phyloP scores from a whole-genome alignment of 35 echinoderm and acorn worm genomes.

The Nesometra sesokonis region DNA sequence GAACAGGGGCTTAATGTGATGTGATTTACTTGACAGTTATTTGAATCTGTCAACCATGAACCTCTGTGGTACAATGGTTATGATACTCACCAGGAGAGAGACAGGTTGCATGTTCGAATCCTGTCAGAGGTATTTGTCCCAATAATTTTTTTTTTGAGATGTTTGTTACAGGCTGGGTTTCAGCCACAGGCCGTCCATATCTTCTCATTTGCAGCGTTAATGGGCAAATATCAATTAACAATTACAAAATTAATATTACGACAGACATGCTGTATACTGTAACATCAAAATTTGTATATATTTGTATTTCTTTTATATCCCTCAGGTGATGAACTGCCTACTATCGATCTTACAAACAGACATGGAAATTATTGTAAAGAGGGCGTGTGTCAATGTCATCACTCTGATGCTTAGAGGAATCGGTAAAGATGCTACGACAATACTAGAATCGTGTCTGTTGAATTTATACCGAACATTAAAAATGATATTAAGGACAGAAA shows the following conservation, averaged over 20 bases:
- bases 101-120: too few relatives aligned
- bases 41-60: too few relatives aligned
- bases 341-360: conserved; percentile 49
- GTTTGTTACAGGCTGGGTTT: too few relatives aligned
- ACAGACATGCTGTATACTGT: background rate
- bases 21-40: too few relatives aligned
- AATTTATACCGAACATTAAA: conserved; percentile 80
- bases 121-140: too few relatives aligned
- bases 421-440: conserved; percentile 47
- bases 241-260: background rate
- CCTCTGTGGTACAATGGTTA: too few relatives aligned
- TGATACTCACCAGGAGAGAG: too few relatives aligned
- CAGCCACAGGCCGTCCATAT: too few relatives aligned
- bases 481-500: conserved; percentile 30
- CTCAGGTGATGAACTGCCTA: conserved; percentile 65
- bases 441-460: conserved; percentile 46
- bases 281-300: background rate
- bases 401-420: conserved; percentile 55
- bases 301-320: background rate
- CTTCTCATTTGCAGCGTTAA: background rate
- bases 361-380: conserved; percentile 41
- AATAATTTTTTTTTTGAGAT: too few relatives aligned
- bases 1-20: too few relatives aligned
- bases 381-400: conserved; percentile 71
- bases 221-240: background rate